Base-by-base conservation (phyloP, 1,140 invertebrate genomes). In the Drosophila dunni region DNA sequence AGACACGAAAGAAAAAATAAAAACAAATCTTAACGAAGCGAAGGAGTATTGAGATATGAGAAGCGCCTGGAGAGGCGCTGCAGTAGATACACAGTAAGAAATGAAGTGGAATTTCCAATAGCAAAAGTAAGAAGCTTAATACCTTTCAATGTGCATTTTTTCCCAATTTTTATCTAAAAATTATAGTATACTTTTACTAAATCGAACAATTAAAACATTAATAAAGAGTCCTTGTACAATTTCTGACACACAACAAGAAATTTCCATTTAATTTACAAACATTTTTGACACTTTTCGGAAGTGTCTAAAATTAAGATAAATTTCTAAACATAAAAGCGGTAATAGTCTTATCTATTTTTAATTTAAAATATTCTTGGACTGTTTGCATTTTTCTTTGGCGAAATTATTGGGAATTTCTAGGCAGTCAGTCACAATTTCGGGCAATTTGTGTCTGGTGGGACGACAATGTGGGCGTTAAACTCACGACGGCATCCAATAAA, bases 251-350 rank as follows among this genome's bases (percentile, higher is more conserved):
- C 44, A 72, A 72, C 53, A 72, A 58, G 36, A 57, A 8, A 44
- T 53, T 68, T 61, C 46, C 29, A 68, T 68, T 68, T 60, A 38
- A 8, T 38, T 38, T 8, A 51, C 42, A 66, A 60, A 50, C 46
- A 53, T 69, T 69, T 62, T 48, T 57, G 46, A 68, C 38, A 69
- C 24, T 10, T 10, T 38, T 40, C 57, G 66, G 66, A 69, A 69
- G 66, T 54, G 20, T 42, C 15, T 24, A 13, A 17, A 13, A 50
- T 13, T 36, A 36, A 48, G 34, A 64, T 56, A 65, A 46, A 65
- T 45, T 9, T 65, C 3, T 17, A 5, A 40, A 10, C 20, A 44
- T 42, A 40, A 51, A 40, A 15, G 29, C 15, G 13, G 29, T 8
- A 10, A 36, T 46, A 20, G 7, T 53, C 34, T n/a, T 13, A 33